Base-by-base conservation (phyloP, 2,113 vertebrate species). In the Takifugu bimaculatus region DNA sequence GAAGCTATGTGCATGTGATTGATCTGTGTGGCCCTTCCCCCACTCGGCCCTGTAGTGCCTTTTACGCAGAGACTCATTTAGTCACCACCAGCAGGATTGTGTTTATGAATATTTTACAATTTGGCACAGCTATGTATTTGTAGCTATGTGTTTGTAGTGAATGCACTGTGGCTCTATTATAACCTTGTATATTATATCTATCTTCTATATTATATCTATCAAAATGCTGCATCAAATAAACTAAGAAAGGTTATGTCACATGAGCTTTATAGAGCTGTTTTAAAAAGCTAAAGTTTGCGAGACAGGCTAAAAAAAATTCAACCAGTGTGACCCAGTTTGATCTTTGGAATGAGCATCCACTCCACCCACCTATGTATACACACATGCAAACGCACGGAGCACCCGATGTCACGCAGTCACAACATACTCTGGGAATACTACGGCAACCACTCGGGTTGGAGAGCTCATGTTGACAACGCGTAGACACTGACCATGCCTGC, bases 11-110 rank as follows among this genome's bases (percentile, higher is more conserved):
- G 74, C 69, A 52, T 79, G 81, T 86, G 87, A 88, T 88, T 88
- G 85, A 88, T 90, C 79, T 78, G 68, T 64, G 48, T 47, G 43
- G 72, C 83, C 80, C 85, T 62, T 86, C 85, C 85, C 87, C 84
- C 82, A 65, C 50, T 56, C 60, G 73, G 27, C 66, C 61, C 50
- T 67, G 50, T 58, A 54, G 12, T 81, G 67, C 65, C 63, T 81
- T 80, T 73, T 70, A n/a, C 51, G 69, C 69, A 77, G 48, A 64
- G 25, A 20, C 20, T 45, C 43, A 54, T 72, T 39, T 54, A 68
- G 68, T 9, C 53, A 55, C n/a, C 27, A 62, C 26, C 44, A 69
- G 7, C 51, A 2, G 27, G 5, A 76, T 7, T 56, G 6, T 60
- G 28, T 65, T 58, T 76, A 63, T 35, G 6, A 2, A 50, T 60